Evolutionary conservation across 2,797 vertebrate genomes (phyloP).

Genomic region (Numenius phaeopus): DNA sequence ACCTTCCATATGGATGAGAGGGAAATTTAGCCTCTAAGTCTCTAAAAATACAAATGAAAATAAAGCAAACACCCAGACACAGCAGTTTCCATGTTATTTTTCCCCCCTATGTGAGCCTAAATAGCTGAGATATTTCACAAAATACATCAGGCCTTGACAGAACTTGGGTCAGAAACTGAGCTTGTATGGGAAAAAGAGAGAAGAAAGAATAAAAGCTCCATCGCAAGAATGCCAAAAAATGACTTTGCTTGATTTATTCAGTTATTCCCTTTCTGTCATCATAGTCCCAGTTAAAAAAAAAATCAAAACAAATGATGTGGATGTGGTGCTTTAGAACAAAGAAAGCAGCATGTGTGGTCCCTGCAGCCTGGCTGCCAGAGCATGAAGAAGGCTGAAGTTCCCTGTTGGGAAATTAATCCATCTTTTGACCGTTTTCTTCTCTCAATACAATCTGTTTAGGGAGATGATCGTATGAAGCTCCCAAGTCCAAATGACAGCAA

Average conservation of each 20-base stretch:
- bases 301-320: background rate
- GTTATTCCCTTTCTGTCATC: background rate
- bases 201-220: background rate
- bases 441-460: constrained; percentile 77
- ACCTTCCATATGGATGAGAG: background rate
- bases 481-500: constrained; percentile 97
- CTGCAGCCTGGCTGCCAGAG: background rate
- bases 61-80: constrained; percentile 2
- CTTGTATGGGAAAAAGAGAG: background rate
- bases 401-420: background rate
- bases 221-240: background rate
- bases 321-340: background rate
- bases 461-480: constrained; percentile 96
- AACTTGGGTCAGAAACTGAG: constrained; percentile 38
- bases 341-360: background rate
- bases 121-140: constrained; percentile 27
- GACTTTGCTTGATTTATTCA: background rate
- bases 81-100: background rate
- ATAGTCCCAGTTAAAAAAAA: background rate
- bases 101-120: background rate
- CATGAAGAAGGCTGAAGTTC: background rate
- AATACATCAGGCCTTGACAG: constrained; percentile 24
- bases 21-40: background rate
- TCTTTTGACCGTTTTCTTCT: background rate
- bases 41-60: background rate